Base-by-base conservation (phyloP, 30 jellyfish, hydroid and myxozoan species). In the Turritopsis dohrnii region DNA sequence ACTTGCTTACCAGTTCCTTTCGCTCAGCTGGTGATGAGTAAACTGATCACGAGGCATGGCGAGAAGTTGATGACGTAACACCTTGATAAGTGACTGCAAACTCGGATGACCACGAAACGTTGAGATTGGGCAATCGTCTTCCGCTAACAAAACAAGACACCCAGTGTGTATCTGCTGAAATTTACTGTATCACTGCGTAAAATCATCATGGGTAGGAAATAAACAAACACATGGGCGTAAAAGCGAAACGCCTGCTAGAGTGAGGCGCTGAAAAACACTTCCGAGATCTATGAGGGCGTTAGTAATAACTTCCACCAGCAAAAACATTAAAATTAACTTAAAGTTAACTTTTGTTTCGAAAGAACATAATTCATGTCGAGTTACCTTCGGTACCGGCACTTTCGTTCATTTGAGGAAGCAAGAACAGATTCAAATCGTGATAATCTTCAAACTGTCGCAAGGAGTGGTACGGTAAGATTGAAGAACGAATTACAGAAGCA, bases 11-110 rank as follows among this genome's bases (percentile, higher is more conserved):
- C 96, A 89, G 79, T 72, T 89, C 69, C 86, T 65, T 76, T 89
- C 96, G 9, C 94, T 76, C 81, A 89, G 69, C 19, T 87, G 75
- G 66, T 89, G 96, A 75, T 89, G 96, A 17, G 96, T 89, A 22
- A 89, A 82, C 60, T 75, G 84, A 27, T 81, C 90, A 60, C 96
- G 79, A 16, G 96, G 90, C 82, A 85, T 81, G 28, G 96, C 66
- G 53, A 83, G 53, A 18, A 85, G 71, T 28, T 89, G 96, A 21
- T 82, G 82, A 52, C 94, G 93, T 25, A 89, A 69, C n/a, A 90
- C 65, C 28, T 86, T n/a, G 29, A 89, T 66, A 53, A 89, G 72
- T 26, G 90, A 41, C 7, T 81, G 52, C 54, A 74, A 84, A 74
- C 88, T 80, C 8, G 96, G 96, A 76, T 80, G 94, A 65, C 96